phyloP scores from a whole-genome alignment of 2,113 vertebrate genomes.

The Mola mola region DNA sequence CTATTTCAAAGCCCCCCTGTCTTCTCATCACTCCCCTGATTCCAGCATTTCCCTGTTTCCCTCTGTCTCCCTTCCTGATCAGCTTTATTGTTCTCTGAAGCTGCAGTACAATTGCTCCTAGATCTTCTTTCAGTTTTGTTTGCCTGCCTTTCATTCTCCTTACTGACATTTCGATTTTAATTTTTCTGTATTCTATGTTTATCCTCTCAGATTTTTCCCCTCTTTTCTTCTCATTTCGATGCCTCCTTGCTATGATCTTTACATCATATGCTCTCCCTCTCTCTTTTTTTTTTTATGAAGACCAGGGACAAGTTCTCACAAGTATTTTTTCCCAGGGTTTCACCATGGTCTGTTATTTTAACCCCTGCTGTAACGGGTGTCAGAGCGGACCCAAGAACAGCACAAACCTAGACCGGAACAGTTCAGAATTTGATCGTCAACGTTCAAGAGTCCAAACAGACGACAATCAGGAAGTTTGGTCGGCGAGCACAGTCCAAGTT shows the following conservation, averaged over 20 bases:
- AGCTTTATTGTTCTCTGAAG: conserved; percentile 30
- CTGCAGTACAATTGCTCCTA: conserved; percentile 31
- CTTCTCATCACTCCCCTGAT: conserved; percentile 21
- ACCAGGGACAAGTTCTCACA: no score
- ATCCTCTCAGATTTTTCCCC: conserved; percentile 3
- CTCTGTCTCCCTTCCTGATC: conserved; percentile 27
- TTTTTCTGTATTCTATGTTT: conserved; percentile 6
- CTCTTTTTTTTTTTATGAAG: conserved; percentile 8
- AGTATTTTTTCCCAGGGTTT: no score
- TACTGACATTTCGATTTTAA: background rate
- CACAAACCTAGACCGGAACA: no score
- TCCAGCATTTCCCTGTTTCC: conserved; percentile 13
- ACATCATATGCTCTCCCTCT: no score
- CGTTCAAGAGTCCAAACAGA: no score
- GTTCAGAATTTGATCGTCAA: no score
- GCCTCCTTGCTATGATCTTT: no score
- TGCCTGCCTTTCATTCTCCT: conserved; percentile 29
- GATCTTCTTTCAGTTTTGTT: conserved; percentile 27
- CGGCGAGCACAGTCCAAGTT: no score
- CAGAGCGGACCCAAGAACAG: no score
- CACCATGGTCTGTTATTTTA: no score
- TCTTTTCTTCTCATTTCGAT: conserved; percentile 9
- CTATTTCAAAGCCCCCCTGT: conserved; percentile 26
- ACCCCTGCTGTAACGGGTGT: no score
- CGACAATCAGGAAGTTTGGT: no score